phyloP scores from a whole-genome alignment of 2,888 invertebrate species.

The Nemotelus pantherinus region DNA sequence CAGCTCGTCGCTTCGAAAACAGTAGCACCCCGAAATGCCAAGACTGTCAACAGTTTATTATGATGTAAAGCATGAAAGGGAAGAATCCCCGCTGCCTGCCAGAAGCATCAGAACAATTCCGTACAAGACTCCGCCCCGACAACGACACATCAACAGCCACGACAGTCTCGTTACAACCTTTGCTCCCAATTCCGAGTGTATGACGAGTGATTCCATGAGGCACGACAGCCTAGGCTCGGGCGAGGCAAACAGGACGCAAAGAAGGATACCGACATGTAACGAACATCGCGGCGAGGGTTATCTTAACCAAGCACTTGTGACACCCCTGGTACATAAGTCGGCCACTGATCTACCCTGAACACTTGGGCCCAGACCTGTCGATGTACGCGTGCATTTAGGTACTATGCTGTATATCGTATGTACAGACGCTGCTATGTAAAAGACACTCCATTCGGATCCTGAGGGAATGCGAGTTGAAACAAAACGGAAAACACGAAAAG shows the following conservation, averaged over 20 bases:
- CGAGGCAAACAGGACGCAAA: neutral
- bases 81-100: constrained; percentile 10
- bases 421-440: constrained; percentile 21
- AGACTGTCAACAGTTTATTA: constrained; percentile 34
- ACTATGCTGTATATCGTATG: neutral
- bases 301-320: constrained; percentile 47
- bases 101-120: constrained; percentile 9
- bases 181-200: constrained; percentile 14
- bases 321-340: constrained; percentile 42
- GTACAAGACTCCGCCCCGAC: constrained; percentile 35
- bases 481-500: constrained; percentile 27
- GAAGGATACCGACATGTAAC: constrained; percentile 40
- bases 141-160: constrained; percentile 37
- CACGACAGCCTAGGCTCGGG: neutral
- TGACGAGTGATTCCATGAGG: constrained; percentile 14
- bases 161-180: constrained; percentile 21
- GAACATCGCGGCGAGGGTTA: constrained; percentile 44
- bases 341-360: constrained; percentile 31
- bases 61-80: constrained; percentile 35
- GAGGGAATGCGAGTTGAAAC: constrained; percentile 44
- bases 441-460: constrained; percentile 20
- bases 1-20: constrained; percentile 4
- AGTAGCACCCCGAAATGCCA: constrained; percentile 43
- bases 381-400: constrained; percentile 2
- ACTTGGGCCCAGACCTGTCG: constrained; percentile 5